Evolutionary conservation across 2,888 invertebrate species (phyloP).

Genomic region (Polydrusus pterygomalis): DNA sequence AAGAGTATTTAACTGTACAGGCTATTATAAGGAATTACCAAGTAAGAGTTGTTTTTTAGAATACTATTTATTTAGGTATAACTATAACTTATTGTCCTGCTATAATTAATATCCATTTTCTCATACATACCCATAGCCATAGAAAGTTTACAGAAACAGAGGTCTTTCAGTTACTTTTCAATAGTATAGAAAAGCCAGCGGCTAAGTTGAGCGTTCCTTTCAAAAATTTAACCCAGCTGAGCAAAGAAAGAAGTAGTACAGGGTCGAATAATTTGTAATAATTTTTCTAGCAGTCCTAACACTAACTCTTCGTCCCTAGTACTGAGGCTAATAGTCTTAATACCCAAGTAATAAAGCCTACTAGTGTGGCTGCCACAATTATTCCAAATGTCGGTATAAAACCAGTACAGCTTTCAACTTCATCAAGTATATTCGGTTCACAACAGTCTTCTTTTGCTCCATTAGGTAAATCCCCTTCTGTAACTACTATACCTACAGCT

Average conservation of each 20-base stretch:
- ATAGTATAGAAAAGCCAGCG: too few species aligned
- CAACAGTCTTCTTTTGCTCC: constrained; percentile 40
- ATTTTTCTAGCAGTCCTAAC: constrained; percentile 22
- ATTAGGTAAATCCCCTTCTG: constrained; percentile 9
- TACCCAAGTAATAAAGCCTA: background rate
- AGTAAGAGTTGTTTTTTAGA: constrained; percentile 77
- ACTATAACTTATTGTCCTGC: too few species aligned
- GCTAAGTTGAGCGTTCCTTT: too few species aligned
- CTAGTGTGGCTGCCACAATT: background rate
- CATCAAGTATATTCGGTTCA: constrained; percentile 35
- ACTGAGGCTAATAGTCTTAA: background rate
- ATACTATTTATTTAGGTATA: too few species aligned
- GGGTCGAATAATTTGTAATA: background rate
- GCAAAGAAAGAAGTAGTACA: background rate
- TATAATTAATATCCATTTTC: too few species aligned
- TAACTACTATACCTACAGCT: constrained; percentile 22
- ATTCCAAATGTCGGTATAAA: constrained; percentile 1
- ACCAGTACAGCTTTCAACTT: background rate
- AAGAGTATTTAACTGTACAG: constrained; percentile 98
- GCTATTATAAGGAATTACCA: constrained; percentile 99
- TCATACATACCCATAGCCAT: too few species aligned
- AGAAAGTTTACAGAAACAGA: too few species aligned
- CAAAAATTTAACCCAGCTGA: too few species aligned
- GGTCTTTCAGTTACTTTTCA: too few species aligned
- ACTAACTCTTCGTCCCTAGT: background rate